Evolutionary conservation across 2,888 invertebrate species (phyloP).

Genomic region (Dinocampus coccinellae): DNA sequence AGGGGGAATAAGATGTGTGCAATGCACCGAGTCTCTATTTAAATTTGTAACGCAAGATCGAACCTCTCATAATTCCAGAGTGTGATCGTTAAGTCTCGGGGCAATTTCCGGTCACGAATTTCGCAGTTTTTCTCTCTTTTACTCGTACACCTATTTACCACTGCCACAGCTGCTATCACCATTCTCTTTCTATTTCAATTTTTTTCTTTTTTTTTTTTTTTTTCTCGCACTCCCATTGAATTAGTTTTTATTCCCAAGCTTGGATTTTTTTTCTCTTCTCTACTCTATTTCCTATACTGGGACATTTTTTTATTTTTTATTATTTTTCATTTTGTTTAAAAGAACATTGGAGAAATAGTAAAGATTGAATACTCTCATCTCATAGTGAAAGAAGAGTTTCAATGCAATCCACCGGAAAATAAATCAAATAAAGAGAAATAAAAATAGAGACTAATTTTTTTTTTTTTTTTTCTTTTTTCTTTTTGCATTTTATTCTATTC

Average conservation of each 20-base stretch:
- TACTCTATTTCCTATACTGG: constrained; percentile 10
- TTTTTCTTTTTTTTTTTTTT: constrained; percentile 26
- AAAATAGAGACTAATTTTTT: background rate
- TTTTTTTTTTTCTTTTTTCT: background rate
- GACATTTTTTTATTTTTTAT: constrained; percentile 2
- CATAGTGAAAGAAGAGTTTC: background rate
- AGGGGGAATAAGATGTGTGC: background rate
- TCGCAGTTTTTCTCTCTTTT: constrained; percentile 31
- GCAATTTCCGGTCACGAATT: constrained; percentile 44
- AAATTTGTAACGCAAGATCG: constrained; percentile 49
- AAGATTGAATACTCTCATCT: constrained; percentile 21
- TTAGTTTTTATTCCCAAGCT: constrained; percentile 22
- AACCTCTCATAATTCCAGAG: constrained; percentile 38
- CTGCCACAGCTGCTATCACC: no score
- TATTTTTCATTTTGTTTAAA: constrained; percentile 16
- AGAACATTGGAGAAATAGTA: constrained; percentile 9
- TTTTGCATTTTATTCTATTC: background rate
- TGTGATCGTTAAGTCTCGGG: constrained; percentile 45
- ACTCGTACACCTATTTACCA: constrained; percentile 5
- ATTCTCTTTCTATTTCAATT: no score
- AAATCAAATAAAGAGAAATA: constrained; percentile 9
- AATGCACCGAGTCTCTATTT: constrained; percentile 36
- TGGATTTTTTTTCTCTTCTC: background rate
- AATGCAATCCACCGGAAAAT: constrained; percentile 29
- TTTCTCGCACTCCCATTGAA: constrained; percentile 20